These are phyloP conservation scores for Temnothorax rugatulus DNA, from an alignment of 2,888 invertebrate species.

Conservation along the genomic window DNA sequence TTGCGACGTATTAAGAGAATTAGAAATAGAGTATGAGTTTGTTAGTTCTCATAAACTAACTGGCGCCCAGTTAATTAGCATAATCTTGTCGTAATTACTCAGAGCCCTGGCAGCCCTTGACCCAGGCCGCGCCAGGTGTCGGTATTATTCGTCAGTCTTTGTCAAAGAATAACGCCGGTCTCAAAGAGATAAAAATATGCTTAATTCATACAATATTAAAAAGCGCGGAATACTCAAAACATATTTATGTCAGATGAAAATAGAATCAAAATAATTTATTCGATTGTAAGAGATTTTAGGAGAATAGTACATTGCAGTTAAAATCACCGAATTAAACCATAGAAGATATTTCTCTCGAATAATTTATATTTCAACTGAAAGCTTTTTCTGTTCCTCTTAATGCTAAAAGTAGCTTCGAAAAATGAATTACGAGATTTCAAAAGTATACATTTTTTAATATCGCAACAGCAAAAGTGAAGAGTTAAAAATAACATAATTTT, in stretches of 20 bases:
- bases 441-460: neutral
- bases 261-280: neutral
- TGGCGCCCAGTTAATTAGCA: no score
- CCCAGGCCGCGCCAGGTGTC: no score
- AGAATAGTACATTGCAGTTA: neutral
- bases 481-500: neutral
- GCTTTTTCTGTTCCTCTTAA: neutral
- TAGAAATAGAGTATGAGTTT: no score
- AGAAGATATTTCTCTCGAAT: neutral
- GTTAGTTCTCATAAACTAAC: no score
- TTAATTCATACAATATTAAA: neutral
- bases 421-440: neutral
- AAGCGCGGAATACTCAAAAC: neutral
- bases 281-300: neutral
- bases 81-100: no score
- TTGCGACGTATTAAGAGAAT: no score
- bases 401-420: neutral
- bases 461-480: neutral
- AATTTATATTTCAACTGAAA: neutral
- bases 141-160: no score
- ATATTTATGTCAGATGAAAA: neutral
- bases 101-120: no score
- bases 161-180: no score
- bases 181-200: neutral
- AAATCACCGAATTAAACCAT: neutral